These are phyloP conservation scores for Sylvicapra grimmia DNA, from an alignment of 2,113 vertebrate genomes.

Conservation along the genomic window DNA sequence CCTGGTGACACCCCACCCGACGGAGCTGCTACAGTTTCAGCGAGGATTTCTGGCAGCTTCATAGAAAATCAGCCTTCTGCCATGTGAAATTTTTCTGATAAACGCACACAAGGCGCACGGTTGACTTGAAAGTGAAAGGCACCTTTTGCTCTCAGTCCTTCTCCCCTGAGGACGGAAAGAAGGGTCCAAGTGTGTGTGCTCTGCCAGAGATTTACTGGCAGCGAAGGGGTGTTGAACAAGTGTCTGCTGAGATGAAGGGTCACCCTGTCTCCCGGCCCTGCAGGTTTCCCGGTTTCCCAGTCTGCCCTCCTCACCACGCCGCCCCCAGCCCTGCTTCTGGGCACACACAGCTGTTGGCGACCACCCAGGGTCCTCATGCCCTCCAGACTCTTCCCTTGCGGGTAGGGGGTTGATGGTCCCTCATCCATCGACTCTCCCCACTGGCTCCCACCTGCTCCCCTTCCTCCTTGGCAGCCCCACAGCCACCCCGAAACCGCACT, in stretches of 20 bases:
- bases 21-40: accelerated
- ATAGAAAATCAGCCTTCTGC: accelerated
- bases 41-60: not conserved
- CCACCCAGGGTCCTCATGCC: accelerated
- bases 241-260: not conserved
- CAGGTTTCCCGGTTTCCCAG: accelerated
- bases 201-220: not conserved
- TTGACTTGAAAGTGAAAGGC: not conserved
- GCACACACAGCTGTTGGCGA: accelerated
- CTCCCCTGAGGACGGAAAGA: not conserved
- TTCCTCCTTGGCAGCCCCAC: not conserved
- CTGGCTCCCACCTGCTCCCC: not conserved
- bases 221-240: accelerated
- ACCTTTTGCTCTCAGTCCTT: accelerated
- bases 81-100: not conserved
- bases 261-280: accelerated
- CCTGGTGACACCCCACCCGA: accelerated
- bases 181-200: not conserved
- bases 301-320: accelerated
- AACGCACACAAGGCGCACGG: not conserved
- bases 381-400: not conserved
- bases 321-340: not conserved
- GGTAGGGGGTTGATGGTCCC: not conserved
- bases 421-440: not conserved
- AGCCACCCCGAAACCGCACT: accelerated